Evolutionary conservation across 2,797 vertebrate species (phyloP).

Genomic region (Capromys pilorides): DNA sequence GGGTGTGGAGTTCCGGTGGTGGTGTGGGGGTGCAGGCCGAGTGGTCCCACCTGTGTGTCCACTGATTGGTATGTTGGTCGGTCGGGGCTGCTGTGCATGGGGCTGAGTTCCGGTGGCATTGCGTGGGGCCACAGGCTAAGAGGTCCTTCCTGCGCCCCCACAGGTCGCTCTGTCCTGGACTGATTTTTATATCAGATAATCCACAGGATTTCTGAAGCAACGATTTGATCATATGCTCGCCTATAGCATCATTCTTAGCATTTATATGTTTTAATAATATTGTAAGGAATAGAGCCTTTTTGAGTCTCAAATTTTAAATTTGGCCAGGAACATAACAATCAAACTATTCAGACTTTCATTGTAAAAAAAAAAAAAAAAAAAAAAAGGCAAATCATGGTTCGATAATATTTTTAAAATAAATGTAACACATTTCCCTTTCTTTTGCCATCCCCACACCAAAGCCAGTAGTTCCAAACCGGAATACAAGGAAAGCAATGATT

Average conservation of each 20-base stretch:
- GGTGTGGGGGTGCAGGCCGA: too few relatives aligned
- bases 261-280: constrained; percentile 37
- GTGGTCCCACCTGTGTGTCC: too few relatives aligned
- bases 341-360: constrained; percentile 61
- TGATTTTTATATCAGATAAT: constrained; percentile 43
- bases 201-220: constrained; percentile 29
- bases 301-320: constrained; percentile 54
- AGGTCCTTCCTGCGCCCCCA: too few relatives aligned
- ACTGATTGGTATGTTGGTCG: too few relatives aligned
- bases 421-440: constrained; percentile 66
- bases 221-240: background rate
- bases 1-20: too few relatives aligned
- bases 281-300: constrained; percentile 19
- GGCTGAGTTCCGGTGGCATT: too few relatives aligned
- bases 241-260: background rate
- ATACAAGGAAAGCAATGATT: constrained; percentile 79
- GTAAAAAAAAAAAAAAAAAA: constrained; percentile 50
- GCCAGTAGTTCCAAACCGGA: constrained; percentile 71
- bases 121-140: too few relatives aligned
- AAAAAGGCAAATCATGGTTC: constrained; percentile 52
- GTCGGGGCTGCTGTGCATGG: too few relatives aligned
- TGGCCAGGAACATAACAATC: constrained; percentile 65
- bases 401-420: constrained; percentile 68
- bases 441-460: constrained; percentile 56
- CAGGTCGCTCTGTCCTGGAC: too few relatives aligned